Base-by-base conservation (phyloP, 2,888 invertebrate genomes). In the Nowickia ferox region DNA sequence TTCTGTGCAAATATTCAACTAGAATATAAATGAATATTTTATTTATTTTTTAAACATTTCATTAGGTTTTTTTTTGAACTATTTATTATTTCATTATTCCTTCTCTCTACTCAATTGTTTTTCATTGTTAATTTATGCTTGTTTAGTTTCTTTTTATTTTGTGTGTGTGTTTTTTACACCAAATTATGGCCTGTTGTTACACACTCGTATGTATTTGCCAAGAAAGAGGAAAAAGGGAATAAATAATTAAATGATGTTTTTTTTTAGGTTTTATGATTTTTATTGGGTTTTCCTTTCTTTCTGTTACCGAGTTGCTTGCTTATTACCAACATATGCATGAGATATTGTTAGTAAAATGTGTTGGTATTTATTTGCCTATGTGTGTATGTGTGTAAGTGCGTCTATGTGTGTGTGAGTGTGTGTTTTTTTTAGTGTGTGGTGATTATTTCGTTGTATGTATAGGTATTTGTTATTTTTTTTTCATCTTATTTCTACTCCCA, bases 391-490 rank as follows among this genome's bases (percentile, higher is more conserved):
- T 51, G 53, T 9, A 9, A n/a, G n/a, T n/a, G n/a, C n/a, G n/a
- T n/a, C n/a, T 53, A 17, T 19, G 19, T 1, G 4, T 17, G 66
- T 66, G 66, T 30, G 10, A 42, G 53, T 55, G 40, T 48, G 57
- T 59, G 19, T 42, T 15, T 53, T 17, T 71, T 63, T 40, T 46
- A 15, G 59, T 80, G 76, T 79, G 76, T 86, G 77, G 83, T 79
- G 83, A 86, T 86, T 86, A 86, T 86, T 77, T 72, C 15, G 65
- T 80, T 86, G 83, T 83, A 80, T 86, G 86, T 83, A 86, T 86
- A 68, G 86, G 83, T 72, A 86, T 85, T 80, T 80, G 83, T 85
- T 85, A 75, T 87, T 79, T 84, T 8, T 72, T 74, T 84, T 84
- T 65, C 74, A 74, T 42, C 76, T 79, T 46, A 57, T 78, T 84